Percentiles rank a stretch among this genome's conserved stretches.
Evolutionary conservation across 2,113 vertebrate species (phyloP).

Genomic region (Xenopus borealis): DNA sequence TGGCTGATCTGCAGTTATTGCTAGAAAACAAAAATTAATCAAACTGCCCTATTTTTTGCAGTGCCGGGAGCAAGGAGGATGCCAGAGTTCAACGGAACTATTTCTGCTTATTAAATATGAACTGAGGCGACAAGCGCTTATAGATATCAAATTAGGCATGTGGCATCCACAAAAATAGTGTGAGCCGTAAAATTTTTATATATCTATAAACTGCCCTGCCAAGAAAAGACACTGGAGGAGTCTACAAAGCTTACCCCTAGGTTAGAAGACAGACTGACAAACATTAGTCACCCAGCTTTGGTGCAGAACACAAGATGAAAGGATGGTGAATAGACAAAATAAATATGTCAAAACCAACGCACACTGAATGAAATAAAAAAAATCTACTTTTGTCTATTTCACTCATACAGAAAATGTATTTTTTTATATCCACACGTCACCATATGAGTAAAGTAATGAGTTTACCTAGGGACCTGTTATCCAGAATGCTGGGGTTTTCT

Average conservation of each 20-base stretch:
- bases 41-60: conserved; percentile 32
- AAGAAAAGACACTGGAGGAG: background rate
- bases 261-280: background rate
- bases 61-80: conserved; percentile 15
- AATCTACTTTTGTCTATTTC: no score
- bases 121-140: conserved; percentile 24
- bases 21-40: conserved; percentile 43
- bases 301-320: no score
- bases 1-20: conserved; percentile 33
- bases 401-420: no score
- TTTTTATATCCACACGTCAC: no score
- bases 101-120: conserved; percentile 37
- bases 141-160: conserved; percentile 24
- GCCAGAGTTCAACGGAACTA: conserved; percentile 27
- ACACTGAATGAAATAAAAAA: no score
- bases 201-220: background rate
- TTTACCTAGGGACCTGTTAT: no score
- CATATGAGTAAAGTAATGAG: no score
- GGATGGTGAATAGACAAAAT: no score
- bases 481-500: no score
- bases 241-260: background rate
- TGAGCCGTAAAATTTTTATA: conserved; percentile 1
- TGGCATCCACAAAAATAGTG: background rate
- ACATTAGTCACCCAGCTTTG: no score
- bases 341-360: no score